Evolutionary conservation across 2,888 invertebrate species (phyloP), one percentile per base, ranked within the genome.

Genomic region (Oligia fasciuncula): DNA sequence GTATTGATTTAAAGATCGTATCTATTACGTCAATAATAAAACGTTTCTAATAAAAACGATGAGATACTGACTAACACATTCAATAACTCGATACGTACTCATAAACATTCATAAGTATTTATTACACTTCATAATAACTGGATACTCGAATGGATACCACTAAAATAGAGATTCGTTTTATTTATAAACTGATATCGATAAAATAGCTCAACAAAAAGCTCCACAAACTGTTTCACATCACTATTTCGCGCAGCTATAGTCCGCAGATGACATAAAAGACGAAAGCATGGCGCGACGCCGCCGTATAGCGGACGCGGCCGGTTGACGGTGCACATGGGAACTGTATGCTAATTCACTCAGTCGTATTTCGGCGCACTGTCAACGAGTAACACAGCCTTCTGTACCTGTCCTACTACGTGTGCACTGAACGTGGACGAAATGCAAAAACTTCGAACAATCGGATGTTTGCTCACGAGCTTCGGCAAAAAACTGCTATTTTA

Each of bases 241-340:
- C 85, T 78, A 73, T 83, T 63, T 73, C 66, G 71, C 83, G 57
- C 73, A 83, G 76, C 80, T 87, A 79, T 83, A 88, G 83, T 86
- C 83, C 80, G n/a, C 35, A 79, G 81, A 84, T 85, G 84, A 81
- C 85, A 90, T 87, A 90, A 93, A 92, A 91, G 89, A 89, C 87
- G 81, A 89, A 92, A 91, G 89, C 89, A 90, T 90, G 87, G 86
- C 87, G 86, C 86, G 83, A 80, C 81, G 88, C 85, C 81, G 88
- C 85, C 81, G 84, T 86, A 86, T 80, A 85, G 88, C 83, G 88
- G 84, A 89, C 90, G 90, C 82, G 81, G 73, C 69, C 90, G 90
- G 93, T 93, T 93, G 94, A 94, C 93, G 90, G 93, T 91, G 92
- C 94, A 91, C 94, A 93, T 89, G 91, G 94, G 94, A 94, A 93